These are phyloP conservation scores for Acanthosepion pharaonis DNA, from an alignment of 2,888 invertebrate species.

Conservation along the genomic window DNA sequence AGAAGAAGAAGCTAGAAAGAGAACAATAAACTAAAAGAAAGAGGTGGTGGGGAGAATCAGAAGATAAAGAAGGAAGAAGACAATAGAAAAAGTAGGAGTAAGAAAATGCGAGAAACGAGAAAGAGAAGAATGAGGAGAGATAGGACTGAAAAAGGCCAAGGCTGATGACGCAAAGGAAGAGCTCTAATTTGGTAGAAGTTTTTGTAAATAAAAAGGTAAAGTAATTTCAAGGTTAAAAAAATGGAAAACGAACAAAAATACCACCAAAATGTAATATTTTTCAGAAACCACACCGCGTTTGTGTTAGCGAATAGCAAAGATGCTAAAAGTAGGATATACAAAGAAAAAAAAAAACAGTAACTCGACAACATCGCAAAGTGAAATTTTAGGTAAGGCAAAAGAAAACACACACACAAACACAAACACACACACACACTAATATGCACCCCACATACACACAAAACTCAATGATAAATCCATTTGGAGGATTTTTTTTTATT, in stretches of 20 bases:
- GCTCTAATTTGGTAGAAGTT: slow-evolving; percentile 16
- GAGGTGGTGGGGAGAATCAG: not conserved
- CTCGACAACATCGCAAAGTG: not conserved
- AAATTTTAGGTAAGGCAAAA: not conserved
- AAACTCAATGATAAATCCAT: not conserved
- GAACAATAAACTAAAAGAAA: not conserved
- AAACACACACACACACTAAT: not conserved
- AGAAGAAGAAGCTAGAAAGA: not conserved
- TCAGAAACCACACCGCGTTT: not conserved
- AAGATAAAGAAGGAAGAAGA: not conserved
- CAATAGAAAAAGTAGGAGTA: not conserved
- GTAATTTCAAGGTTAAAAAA: not conserved
- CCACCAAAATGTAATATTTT: not conserved
- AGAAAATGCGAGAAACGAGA: not conserved
- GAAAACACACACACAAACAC: not conserved
- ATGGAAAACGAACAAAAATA: not conserved
- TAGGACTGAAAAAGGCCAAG: not conserved
- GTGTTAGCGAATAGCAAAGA: not conserved
- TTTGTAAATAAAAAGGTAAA: not conserved
- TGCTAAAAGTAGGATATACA: not conserved
- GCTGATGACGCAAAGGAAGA: not conserved
- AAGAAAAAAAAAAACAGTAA: not conserved
- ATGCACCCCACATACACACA: too few relatives aligned
- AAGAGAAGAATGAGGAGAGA: not conserved
- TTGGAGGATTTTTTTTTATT: not conserved